A percentile compares a stretch with the other conserved stretches of the same genome.
Conservation (phyloP, 1,140 invertebrate genomes). For the Drosophila jambulina region DNA sequence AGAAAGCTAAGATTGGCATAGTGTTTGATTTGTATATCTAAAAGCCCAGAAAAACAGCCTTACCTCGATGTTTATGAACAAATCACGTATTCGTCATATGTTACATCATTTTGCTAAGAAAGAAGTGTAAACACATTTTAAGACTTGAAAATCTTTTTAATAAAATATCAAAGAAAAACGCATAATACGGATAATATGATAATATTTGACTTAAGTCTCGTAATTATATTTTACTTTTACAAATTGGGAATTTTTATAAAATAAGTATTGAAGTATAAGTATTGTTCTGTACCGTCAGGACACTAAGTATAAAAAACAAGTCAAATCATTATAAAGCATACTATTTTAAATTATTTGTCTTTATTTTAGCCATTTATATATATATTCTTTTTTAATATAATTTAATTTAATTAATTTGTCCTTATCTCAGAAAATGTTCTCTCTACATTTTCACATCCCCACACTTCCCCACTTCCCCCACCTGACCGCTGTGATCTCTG, state of each 20-base stretch:
- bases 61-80: neutral
- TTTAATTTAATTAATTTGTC: neutral
- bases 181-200: too few relatives aligned
- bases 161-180: too few relatives aligned
- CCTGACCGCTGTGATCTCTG: constrained; percentile 44
- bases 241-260: neutral
- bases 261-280: too few relatives aligned
- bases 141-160: too few relatives aligned
- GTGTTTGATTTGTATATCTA: neutral
- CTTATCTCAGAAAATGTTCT: too few relatives aligned
- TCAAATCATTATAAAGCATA: too few relatives aligned
- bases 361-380: neutral
- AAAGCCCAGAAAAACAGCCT: neutral
- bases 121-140: too few relatives aligned
- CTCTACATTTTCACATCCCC: neutral
- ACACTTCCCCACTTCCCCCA: neutral
- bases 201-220: too few relatives aligned
- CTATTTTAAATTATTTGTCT: neutral
- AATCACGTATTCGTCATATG: neutral
- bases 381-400: neutral
- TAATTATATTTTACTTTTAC: too few relatives aligned
- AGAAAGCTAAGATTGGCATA: neutral
- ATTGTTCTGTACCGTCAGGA: too few relatives aligned
- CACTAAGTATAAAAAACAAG: too few relatives aligned
- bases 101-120: too few relatives aligned